Evolutionary conservation across 1,140 invertebrate species (phyloP), one percentile per base, ranked within the genome.

Genomic region (Tribolium madens): DNA sequence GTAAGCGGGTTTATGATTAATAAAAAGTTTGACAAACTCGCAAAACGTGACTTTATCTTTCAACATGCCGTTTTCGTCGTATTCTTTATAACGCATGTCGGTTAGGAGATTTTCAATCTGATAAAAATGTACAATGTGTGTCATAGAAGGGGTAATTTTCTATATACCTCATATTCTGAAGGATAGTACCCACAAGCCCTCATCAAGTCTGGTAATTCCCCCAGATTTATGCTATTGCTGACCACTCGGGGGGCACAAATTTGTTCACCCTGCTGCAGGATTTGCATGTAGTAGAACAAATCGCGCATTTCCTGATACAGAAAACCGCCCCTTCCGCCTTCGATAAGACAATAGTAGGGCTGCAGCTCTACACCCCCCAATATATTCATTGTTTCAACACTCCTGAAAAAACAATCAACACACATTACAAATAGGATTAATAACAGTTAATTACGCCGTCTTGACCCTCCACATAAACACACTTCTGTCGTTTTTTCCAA

Each of bases 101-200:
- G 89, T 88, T 77, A 92, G 80, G 80, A 94, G 88, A 78, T 91
- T 90, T 79, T 93, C 90, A 64, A 92, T 87, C 92, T 94, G 79
- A 70, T 14, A 15, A 48, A 1, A 71, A 71, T 21, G 14, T 15
- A 0, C 5, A n/a, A 26, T 18, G 50, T 42, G 3, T 10, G 17
- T 2, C 18, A 3, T 0, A 53, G 4, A 10, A n/a, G 12, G 33
- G 14, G 0, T 21, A 10, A n/a, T 53, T 71, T 18, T 14, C 42
- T 0, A n/a, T 26, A 79, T 83, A 91, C 92, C 87, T 94, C 92
- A 85, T 91, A 89, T 81, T 93, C 91, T 1, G 90, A 91, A 2
- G 91, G 92, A 84, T 91, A 94, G 85, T 88, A 93, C 71, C 93
- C 93, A 80, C 93, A 86, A n/a, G 92, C 91, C 77, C 92, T 86